Conservation (phyloP, 1,140 invertebrate genomes). For the Oncopeltus fasciatus region DNA sequence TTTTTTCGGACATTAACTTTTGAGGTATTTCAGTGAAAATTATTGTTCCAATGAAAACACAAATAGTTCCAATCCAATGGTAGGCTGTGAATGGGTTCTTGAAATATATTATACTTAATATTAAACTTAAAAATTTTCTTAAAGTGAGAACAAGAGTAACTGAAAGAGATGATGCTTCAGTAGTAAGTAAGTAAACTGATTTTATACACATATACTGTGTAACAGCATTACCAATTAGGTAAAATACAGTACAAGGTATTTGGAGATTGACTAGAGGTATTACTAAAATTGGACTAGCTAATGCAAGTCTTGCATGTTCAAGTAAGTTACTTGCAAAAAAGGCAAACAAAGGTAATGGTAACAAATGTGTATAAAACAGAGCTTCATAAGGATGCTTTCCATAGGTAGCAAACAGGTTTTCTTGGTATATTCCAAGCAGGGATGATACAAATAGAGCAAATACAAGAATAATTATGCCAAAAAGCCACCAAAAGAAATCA, state of each 20-base stretch:
- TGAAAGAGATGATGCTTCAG: slow-evolving; percentile 83
- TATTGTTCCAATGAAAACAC: slow-evolving; percentile 86
- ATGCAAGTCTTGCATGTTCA: slow-evolving; percentile 47
- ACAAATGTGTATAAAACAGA: slow-evolving; percentile 82
- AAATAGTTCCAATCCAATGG: slow-evolving; percentile 82
- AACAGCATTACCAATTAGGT: slow-evolving; percentile 70
- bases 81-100: slow-evolving; percentile 80
- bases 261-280: slow-evolving; percentile 33
- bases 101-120: slow-evolving; percentile 94
- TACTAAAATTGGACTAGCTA: slow-evolving; percentile 37
- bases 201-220: slow-evolving; percentile 93
- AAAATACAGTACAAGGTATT: slow-evolving; percentile 62
- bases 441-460: slow-evolving; percentile 85
- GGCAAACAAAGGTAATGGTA: slow-evolving; percentile 75
- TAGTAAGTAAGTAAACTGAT: slow-evolving; percentile 85
- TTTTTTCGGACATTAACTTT: too few relatives aligned
- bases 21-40: slow-evolving; percentile 72
- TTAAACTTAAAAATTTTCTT: slow-evolving; percentile 84
- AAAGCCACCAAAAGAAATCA: slow-evolving; percentile 66
- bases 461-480: slow-evolving; percentile 69
- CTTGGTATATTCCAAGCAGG: slow-evolving; percentile 92
- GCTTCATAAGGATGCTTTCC: slow-evolving; percentile 93
- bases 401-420: slow-evolving; percentile 67
- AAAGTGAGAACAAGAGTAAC: slow-evolving; percentile 92
- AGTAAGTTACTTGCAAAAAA: slow-evolving; percentile 58